A percentile compares a stretch with the other conserved stretches of the same genome.
Evolutionary conservation across 2,113 vertebrate genomes (phyloP).

Genomic region (Cichladusa arquata): DNA sequence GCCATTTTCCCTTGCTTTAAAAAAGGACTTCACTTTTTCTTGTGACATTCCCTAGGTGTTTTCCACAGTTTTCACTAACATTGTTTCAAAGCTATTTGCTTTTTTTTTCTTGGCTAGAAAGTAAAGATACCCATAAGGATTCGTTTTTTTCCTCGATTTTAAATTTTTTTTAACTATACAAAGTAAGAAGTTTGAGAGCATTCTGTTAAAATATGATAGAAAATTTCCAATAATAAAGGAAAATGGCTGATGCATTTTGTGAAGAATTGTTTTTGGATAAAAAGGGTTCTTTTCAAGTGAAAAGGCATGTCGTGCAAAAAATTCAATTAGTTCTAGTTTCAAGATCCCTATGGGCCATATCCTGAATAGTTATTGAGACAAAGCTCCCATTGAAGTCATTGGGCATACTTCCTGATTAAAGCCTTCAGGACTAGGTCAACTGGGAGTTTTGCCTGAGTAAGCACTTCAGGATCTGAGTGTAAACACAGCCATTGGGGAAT

Average conservation of each 20-base stretch:
- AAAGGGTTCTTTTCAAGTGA: slow-evolving; percentile 53
- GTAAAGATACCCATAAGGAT: background rate
- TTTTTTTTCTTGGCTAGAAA: background rate
- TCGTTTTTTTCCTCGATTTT: background rate
- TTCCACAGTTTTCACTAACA: background rate
- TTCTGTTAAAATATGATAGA: slow-evolving; percentile 8
- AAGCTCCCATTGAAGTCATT: slow-evolving; percentile 64
- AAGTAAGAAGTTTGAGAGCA: background rate
- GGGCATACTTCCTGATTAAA: slow-evolving; percentile 69
- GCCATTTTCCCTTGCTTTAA: background rate
- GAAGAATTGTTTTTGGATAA: slow-evolving; percentile 36
- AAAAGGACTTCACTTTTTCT: background rate
- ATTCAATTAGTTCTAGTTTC: slow-evolving; percentile 64
- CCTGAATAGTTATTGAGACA: slow-evolving; percentile 66
- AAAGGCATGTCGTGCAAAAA: slow-evolving; percentile 59
- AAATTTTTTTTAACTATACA: background rate
- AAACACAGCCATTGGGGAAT: slow-evolving; percentile 61
- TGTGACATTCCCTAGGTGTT: background rate
- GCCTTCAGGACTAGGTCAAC: slow-evolving; percentile 63
- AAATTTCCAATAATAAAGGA: background rate
- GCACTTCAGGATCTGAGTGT: slow-evolving; percentile 61
- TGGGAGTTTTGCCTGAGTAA: slow-evolving; percentile 69
- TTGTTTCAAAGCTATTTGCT: background rate
- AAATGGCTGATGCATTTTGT: background rate
- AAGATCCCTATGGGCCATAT: slow-evolving; percentile 63